Base-by-base conservation (phyloP, 2,113 vertebrate species). In the Phaethornis superciliosus region DNA sequence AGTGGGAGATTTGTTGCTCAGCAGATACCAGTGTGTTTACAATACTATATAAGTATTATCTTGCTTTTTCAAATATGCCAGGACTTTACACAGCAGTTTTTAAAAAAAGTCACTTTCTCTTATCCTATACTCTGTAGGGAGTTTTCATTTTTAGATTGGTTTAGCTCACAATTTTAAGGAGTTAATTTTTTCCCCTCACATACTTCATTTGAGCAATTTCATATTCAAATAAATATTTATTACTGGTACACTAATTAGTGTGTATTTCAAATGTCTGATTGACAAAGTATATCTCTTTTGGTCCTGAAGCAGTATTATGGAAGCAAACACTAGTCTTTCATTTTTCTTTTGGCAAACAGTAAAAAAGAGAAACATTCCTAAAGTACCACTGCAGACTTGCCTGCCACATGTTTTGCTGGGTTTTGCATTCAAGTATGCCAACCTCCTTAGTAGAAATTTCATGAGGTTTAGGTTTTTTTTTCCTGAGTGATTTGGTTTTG, bases 91-190 rank as follows among this genome's bases (percentile, higher is more conserved):
- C 71, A 58, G 63, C 59, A 55, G 55, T 77, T 90, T 95, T 76
- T 88, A 63, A 88, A 40, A 40, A 40, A 40, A 83, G 85, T 80
- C 67, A 52, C 42, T 88, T 82, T 47, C 51, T 89, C 62, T 85
- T 93, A 89, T 89, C 51, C 59, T 69, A 4, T 51, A 27, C 35
- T 75, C 62, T 32, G 22, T 77, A 85, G 63, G 76, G 81, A 85
- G 84, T 90, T 88, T 85, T 91, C 67, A 59, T 94, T 94, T 85
- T 93, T 77, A 95, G 71, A 80, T 94, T 82, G 55, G 28, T 89
- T 89, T 82, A 77, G 28, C 79, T 88, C 59, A 71, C 55, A 55
- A 58, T 80, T 91, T 89, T 91, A 85, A 90, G 82, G 71, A 81
- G 58, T 67, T 83, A 54, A 28, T 82, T 88, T 91, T 95, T 87